These are phyloP conservation scores for Vicugna pacos DNA, from an alignment of 2,113 vertebrate genomes.

Conservation along the genomic window DNA sequence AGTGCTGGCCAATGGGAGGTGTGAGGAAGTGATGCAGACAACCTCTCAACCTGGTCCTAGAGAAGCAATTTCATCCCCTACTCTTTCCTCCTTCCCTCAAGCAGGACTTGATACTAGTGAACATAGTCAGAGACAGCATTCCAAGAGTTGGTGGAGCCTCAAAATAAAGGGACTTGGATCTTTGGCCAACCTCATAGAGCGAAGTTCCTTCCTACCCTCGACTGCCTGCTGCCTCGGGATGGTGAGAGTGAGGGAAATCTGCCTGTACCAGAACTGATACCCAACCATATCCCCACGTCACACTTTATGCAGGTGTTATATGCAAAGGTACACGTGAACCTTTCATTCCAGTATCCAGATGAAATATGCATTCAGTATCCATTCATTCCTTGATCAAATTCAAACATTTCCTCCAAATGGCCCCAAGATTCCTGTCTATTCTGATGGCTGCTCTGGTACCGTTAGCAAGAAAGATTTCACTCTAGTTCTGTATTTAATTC, in stretches of 20 bases:
- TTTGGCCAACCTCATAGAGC: neutral
- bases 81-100: neutral
- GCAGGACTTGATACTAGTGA: neutral
- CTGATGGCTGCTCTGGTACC: neutral
- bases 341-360: neutral
- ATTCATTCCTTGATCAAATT: neutral
- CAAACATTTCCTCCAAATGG: neutral
- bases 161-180: neutral
- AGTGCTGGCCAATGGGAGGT: neutral
- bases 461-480: neutral
- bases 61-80: neutral
- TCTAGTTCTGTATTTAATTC: conserved; percentile 4
- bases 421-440: neutral
- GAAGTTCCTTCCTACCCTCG: neutral
- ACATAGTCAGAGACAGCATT: neutral
- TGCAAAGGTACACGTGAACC: neutral
- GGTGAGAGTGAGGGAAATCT: neutral
- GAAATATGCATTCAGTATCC: too few relatives aligned
- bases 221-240: neutral
- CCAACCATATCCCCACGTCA: neutral
- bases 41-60: neutral
- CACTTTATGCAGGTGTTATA: neutral
- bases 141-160: neutral
- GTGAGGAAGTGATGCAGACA: neutral
- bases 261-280: neutral